Base-by-base conservation (phyloP, 1,140 invertebrate genomes). In the Papilio polyxenes region DNA sequence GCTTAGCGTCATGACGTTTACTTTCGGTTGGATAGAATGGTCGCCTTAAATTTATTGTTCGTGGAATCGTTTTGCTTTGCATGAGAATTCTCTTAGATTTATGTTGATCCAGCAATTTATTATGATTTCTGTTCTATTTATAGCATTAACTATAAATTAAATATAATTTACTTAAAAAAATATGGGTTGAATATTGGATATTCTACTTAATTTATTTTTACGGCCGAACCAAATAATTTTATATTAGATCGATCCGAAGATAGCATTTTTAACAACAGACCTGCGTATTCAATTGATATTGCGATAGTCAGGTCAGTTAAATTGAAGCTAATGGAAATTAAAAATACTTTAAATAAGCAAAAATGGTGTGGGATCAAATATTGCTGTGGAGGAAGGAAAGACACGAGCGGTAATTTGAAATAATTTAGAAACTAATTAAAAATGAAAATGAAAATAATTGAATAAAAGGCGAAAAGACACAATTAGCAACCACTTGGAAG, bases 21-120 rank as follows among this genome's bases (percentile, higher is more conserved):
- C 65, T 72, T 72, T 72, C 65, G 65, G 65, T 72, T 72, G 65
- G 65, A 72, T 37, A 72, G 65, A 72, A 72, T 72, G 65, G 65
- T 72, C 65, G 65, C 31, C 65, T 72, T 72, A 72, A 72, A 72
- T 72, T 72, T 72, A 72, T 72, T 72, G 65, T 37, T 72, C 65
- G 13, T 40, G 65, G 13, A 72, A 72, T 72, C 65, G 23, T 72
- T 72, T 72, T 72, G 65, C 65, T 72, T 72, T 72, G 65, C 65
- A 72, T 72, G 65, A 72, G 65, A 72, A 72, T 37, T 72, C 65
- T 40, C 20, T 1, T 11, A 72, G 65, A 72, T 72, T 72, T 72
- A 72, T 72, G 65, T 72, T 72, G 65, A 72, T 72, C 65, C 65
- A 40, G 65, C 65, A 37, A 72, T 72, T 72, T 72, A 72, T 72